These are phyloP conservation scores for Motacilla alba DNA, from an alignment of 2,113 vertebrate species.

Conservation along the genomic window DNA sequence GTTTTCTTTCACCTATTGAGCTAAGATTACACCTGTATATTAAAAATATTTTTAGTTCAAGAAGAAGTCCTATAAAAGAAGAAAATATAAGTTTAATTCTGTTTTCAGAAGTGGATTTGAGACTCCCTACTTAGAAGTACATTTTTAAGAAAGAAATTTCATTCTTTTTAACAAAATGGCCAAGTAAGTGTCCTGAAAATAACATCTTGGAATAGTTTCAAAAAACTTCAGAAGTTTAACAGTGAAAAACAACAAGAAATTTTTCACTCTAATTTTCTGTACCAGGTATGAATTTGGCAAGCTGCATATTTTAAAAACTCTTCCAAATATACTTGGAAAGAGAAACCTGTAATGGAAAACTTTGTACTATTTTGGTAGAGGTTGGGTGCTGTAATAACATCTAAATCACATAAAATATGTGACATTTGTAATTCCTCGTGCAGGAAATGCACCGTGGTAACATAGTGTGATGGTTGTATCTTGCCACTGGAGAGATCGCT, in stretches of 20 bases:
- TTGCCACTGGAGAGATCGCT: conserved; percentile 57
- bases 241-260: background rate
- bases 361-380: background rate
- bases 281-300: background rate
- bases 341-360: background rate
- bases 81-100: background rate
- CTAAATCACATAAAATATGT: conserved; percentile 40
- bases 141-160: background rate
- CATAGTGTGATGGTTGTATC: conserved; percentile 63
- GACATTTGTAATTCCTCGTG: conserved; percentile 66
- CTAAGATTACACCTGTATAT: background rate
- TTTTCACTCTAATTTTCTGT: background rate
- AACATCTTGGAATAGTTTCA: background rate
- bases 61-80: background rate
- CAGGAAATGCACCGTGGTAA: conserved; percentile 65
- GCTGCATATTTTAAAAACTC: background rate
- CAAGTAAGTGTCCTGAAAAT: background rate
- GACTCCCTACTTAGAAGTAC: background rate
- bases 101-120: background rate
- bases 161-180: background rate
- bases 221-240: background rate
- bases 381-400: background rate
- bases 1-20: background rate
- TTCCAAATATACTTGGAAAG: background rate
- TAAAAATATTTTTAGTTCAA: background rate